Conservation (phyloP, 2,888 invertebrate genomes). For the Plebejus anna region DNA sequence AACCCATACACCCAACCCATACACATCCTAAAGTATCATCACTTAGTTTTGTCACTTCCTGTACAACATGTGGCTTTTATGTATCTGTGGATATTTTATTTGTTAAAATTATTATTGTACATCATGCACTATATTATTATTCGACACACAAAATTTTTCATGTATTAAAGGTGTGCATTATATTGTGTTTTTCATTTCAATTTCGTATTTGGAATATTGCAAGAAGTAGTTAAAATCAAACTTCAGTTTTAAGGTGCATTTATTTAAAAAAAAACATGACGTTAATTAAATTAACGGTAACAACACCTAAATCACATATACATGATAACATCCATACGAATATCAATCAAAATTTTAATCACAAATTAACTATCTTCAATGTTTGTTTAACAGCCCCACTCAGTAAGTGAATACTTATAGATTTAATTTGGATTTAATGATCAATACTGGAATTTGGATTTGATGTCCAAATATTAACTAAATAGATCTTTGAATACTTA, state of each 20-base stretch:
- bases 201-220: not conserved
- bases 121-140: not conserved
- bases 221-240: not conserved
- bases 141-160: not conserved
- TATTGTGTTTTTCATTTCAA: not conserved
- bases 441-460: too few relatives aligned
- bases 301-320: not conserved
- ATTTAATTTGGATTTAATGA: too few relatives aligned
- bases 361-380: not conserved
- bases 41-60: too few relatives aligned
- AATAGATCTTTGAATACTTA: too few relatives aligned
- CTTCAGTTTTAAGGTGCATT: not conserved
- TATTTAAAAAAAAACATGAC: not conserved
- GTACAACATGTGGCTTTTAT: not conserved
- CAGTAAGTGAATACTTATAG: too few relatives aligned
- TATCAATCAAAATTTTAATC: not conserved
- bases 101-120: not conserved
- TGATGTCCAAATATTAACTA: too few relatives aligned
- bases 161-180: not conserved
- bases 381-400: not conserved
- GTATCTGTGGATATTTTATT: not conserved
- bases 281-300: not conserved
- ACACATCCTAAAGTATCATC: too few relatives aligned
- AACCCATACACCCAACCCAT: too few relatives aligned
- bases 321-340: not conserved